Conservation (phyloP, 1,140 invertebrate genomes). For the Anastrepha ludens region DNA sequence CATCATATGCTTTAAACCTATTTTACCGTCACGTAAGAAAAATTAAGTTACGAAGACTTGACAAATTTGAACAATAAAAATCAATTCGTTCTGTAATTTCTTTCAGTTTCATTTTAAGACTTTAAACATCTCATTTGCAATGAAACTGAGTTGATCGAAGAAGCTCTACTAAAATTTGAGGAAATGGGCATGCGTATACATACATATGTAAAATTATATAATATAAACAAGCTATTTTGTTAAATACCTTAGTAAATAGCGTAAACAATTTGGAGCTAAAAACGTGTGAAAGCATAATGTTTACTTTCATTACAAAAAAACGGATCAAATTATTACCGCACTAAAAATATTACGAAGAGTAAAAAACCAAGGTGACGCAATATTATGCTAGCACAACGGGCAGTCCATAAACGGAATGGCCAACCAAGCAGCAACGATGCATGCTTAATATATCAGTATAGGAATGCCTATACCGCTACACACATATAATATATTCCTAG, state of each 20-base stretch:
- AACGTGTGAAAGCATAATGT: background rate
- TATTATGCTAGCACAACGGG: background rate
- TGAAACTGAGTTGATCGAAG: background rate
- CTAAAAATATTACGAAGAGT: background rate
- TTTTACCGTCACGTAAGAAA: no score
- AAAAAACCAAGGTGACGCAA: background rate
- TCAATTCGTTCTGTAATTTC: background rate
- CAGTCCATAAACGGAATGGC: slow-evolving; percentile 15
- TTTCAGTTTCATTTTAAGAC: background rate
- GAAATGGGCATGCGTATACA: no score
- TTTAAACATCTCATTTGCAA: background rate
- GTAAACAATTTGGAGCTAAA: background rate
- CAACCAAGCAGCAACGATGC: background rate
- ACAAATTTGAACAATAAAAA: background rate
- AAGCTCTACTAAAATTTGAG: no score
- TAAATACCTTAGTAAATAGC: background rate
- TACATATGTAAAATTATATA: background rate
- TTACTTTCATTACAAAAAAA: background rate
- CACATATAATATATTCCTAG: background rate
- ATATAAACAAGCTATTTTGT: background rate
- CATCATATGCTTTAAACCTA: no score
- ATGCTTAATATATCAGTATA: background rate
- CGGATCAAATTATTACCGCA: background rate
- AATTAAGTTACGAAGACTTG: background rate
- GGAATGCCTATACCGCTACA: background rate